phyloP scores from a whole-genome alignment of 2,888 invertebrate genomes.

The Hirudinaria manillensis region DNA sequence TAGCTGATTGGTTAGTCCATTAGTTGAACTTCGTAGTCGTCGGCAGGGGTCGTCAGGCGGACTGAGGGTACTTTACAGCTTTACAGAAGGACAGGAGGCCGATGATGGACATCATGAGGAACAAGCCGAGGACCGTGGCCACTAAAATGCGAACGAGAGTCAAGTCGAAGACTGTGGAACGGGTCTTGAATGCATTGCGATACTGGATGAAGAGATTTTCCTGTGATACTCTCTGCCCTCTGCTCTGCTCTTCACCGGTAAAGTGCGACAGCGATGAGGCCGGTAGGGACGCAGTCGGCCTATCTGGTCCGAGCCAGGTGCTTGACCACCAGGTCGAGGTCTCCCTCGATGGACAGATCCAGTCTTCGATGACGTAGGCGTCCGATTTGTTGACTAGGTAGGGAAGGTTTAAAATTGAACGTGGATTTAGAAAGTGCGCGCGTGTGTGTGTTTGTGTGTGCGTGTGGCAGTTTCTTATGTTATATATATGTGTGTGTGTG shows the following conservation, averaged over 20 bases:
- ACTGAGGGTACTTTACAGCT: neutral
- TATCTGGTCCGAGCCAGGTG: neutral
- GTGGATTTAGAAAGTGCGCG: too few species aligned
- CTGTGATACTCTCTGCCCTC: neutral
- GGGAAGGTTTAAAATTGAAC: neutral
- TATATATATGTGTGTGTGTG: too few species aligned
- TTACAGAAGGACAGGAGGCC: slow-evolving; percentile 7
- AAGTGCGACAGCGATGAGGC: neutral
- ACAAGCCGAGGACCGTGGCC: neutral
- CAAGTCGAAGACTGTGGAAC: slow-evolving; percentile 9
- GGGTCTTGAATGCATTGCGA: neutral
- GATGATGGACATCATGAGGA: slow-evolving; percentile 2
- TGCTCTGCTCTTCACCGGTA: neutral
- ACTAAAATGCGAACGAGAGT: slow-evolving; percentile 7
- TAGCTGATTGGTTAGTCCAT: too few species aligned
- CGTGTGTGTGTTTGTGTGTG: too few species aligned
- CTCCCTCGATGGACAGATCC: slow-evolving; percentile 17
- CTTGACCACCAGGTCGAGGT: slow-evolving; percentile 9
- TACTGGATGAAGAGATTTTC: neutral
- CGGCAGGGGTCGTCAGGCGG: neutral
- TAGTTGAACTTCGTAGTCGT: too few species aligned
- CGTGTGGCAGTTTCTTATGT: too few species aligned
- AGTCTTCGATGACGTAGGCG: slow-evolving; percentile 22
- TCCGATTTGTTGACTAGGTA: slow-evolving; percentile 21
- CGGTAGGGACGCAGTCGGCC: neutral